Evolutionary conservation across 2,888 invertebrate species (phyloP).

Genomic region (Erebia epiphron): DNA sequence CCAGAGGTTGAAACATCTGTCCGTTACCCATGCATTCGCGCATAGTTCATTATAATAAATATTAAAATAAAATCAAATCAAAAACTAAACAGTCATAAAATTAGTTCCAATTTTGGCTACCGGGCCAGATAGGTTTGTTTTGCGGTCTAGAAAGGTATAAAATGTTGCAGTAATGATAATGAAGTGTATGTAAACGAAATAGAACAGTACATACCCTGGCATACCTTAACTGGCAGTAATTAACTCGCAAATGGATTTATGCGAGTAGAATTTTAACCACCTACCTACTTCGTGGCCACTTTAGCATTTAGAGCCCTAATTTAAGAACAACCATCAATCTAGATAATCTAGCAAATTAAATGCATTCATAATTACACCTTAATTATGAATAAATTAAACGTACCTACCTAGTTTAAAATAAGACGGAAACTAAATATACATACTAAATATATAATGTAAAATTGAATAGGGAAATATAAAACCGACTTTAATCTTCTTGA

Average conservation of each 20-base stretch:
- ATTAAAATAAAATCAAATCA: no score
- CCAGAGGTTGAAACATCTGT: no score
- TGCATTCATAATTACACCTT: constrained; percentile 7
- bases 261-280: constrained; percentile 33
- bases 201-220: constrained; percentile 23
- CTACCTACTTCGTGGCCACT: constrained; percentile 13
- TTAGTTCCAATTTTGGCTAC: no score
- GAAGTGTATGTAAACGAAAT: constrained; percentile 18
- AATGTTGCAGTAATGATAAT: constrained; percentile 11
- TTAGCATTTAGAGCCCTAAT: constrained; percentile 22
- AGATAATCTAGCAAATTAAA: constrained; percentile 15
- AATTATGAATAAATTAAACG: not conserved
- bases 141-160: not conserved
- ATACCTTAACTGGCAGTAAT: constrained; percentile 36
- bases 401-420: no score
- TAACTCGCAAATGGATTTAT: constrained; percentile 37
- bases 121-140: not conserved
- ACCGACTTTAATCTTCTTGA: no score
- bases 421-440: no score
- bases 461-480: no score
- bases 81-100: no score
- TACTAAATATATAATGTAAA: no score
- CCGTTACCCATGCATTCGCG: no score
- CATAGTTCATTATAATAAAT: no score
- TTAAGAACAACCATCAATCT: constrained; percentile 18